Conservation (phyloP, 2,888 invertebrate species). For the Pheosia gnoma region DNA sequence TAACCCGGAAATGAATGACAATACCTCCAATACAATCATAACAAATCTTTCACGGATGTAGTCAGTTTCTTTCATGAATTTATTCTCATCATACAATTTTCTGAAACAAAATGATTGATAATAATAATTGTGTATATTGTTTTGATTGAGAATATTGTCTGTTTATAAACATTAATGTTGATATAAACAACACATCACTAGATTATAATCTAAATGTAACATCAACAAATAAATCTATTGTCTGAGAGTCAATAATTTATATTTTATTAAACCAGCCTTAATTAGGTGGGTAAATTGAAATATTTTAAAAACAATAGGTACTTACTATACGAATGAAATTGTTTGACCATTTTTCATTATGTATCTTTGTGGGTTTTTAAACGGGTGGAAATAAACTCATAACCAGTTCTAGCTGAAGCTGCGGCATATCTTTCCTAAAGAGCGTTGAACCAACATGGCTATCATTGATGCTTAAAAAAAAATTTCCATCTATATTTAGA, state of each 20-base stretch:
- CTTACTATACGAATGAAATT: too few species aligned
- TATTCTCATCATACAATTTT: not conserved
- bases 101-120: constrained; percentile 11
- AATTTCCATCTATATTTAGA: too few species aligned
- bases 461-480: too few species aligned
- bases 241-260: not conserved
- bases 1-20: not conserved
- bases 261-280: too few species aligned
- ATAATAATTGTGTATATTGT: constrained; percentile 9
- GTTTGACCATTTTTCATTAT: too few species aligned
- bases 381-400: too few species aligned
- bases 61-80: not conserved
- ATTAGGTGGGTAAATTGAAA: too few species aligned
- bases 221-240: constrained; percentile 11
- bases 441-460: too few species aligned
- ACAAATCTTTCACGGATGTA: not conserved
- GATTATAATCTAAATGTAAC: constrained; percentile 7
- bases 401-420: too few species aligned
- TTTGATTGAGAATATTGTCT: constrained; percentile 3
- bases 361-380: too few species aligned
- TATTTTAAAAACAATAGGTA: too few species aligned
- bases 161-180: constrained; percentile 8
- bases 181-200: not conserved
- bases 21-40: constrained; percentile 1
- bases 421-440: too few species aligned